Base-by-base conservation (phyloP, 1,140 invertebrate genomes). In the Drosophila pectinifera region DNA sequence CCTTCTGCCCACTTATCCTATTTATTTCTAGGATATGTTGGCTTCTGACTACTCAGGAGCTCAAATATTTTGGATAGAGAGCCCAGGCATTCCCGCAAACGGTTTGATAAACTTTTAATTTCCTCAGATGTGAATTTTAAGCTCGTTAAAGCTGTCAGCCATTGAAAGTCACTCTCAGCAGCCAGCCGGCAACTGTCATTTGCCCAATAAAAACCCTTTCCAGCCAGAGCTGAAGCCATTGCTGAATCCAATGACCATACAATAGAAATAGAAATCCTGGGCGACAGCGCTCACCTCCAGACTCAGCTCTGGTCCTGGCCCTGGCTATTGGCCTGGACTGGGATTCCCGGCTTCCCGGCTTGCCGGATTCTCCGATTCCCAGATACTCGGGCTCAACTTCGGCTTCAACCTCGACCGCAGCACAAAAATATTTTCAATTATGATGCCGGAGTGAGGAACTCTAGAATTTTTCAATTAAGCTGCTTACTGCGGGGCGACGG, bases 391-490 rank as follows among this genome's bases (percentile, higher is more conserved):
- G n/a, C 22, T 57, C 48, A 75, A 56, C 63, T 53, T 49, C 42
- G 59, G 41, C 58, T 39, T 55, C 55, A 54, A 56, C 45, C 39
- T 49, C 61, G 43, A 77, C 62, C 62, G 43, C 69, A 72, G 64
- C 78, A 82, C 82, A 82, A 79, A 88, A 86, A 86, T 86, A 86
- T 86, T 86, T 86, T 88, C 82, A 86, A 86, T 86, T 86, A 86
- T 86, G 83, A 86, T 86, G 78, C 65, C 75, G 59, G 65, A 63
- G 74, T 88, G 79, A 76, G 83, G 75, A 88, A 79, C 82, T 86
- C 74, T 79, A 86, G 82, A 86, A 86, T 86, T 86, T 86, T 86
- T 86, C 83, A 86, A 86, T 86, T 86, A 86, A 86, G 79, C 85
- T 73, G 61, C 64, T 72, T 75, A 64, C 74, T 36, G 36, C 45